Evolutionary conservation across 2,113 vertebrate genomes (phyloP), one percentile per base, ranked within the genome.

Genomic region (Neogobius melanostomus): DNA sequence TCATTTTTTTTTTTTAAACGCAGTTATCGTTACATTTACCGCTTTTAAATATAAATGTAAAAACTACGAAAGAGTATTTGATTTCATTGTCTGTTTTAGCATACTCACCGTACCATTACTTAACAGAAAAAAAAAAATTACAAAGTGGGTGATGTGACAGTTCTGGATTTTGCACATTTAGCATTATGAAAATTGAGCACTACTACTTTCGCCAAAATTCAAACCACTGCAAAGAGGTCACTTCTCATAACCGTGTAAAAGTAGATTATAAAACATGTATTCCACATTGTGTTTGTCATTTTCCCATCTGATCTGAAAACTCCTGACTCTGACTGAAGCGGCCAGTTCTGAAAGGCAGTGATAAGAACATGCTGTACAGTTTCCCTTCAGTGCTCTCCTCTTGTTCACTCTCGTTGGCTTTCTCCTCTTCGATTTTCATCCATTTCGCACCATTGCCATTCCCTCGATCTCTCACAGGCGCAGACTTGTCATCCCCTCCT

Each of bases 331-430:
- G 79, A 76, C 82, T 71, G 73, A 73, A 70, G 52, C 66, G 74
- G 80, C 74, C 15, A 64, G 54, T 36, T 66, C 8, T 74, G 85
- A 78, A 83, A 54, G 77, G 59, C 72, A 84, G 70, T 53, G 69
- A 64, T 63, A 16, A 76, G 83, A 87, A 83, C 82, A 79, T 70
- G 78, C 72, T 80, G 81, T 84, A 81, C 82, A 65, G 84, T 82
- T 77, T 76, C 77, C 72, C 70, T 62, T 67, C 64, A 21, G 11
- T 76, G 65, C 68, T 65, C 78, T 71, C 52, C 54, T 56, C 60
- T 54, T 49, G 16, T 60, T 68, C 68, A 64, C 45, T 61, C 71
- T 43, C n/a, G 11, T 9, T 65, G 21, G 57, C 60, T 49, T 1
- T 63, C 64, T 80, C 48, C 71, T 68, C 62, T 79, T 73, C 50